Evolutionary conservation across 2,113 vertebrate genomes (phyloP).

Genomic region (Ellobius talpinus): DNA sequence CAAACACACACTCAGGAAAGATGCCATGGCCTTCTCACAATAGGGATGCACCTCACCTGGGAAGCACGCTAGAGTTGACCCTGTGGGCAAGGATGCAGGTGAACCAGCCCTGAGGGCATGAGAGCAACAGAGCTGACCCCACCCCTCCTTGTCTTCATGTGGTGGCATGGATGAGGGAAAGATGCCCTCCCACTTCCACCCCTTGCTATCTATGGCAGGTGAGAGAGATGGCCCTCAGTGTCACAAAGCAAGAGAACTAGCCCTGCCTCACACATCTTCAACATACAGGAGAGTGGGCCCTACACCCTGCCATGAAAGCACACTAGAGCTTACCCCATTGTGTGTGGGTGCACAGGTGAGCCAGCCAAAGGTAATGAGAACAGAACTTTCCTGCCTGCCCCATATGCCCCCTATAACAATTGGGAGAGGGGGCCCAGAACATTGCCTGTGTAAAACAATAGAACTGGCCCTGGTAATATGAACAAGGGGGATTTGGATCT

Average conservation of each 20-base stretch:
- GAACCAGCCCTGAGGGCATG: not conserved
- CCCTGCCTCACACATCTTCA: not conserved
- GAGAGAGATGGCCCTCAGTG: not conserved
- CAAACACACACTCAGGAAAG: not conserved
- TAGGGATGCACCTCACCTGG: not conserved
- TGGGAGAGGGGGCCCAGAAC: not conserved
- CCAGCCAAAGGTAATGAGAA: not conserved
- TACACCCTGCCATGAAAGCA: not conserved
- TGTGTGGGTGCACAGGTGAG: not conserved
- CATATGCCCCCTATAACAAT: not conserved
- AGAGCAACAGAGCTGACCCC: not conserved
- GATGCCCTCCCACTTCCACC: not conserved
- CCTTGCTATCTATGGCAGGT: not conserved
- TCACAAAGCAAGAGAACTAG: not conserved
- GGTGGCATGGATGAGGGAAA: not conserved
- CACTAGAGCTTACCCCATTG: not conserved
- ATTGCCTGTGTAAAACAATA: not conserved
- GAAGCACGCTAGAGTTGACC: not conserved
- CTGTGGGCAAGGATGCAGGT: not conserved
- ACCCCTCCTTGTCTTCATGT: not conserved
- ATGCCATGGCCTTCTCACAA: not conserved
- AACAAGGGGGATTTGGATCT: not conserved
- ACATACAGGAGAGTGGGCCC: not conserved
- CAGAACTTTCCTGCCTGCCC: not conserved
- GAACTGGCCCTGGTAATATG: not conserved